A percentile compares a stretch with the other conserved stretches of the same genome.
phyloP scores from a whole-genome alignment of 2,888 invertebrate species.

The Andrena praecox region DNA sequence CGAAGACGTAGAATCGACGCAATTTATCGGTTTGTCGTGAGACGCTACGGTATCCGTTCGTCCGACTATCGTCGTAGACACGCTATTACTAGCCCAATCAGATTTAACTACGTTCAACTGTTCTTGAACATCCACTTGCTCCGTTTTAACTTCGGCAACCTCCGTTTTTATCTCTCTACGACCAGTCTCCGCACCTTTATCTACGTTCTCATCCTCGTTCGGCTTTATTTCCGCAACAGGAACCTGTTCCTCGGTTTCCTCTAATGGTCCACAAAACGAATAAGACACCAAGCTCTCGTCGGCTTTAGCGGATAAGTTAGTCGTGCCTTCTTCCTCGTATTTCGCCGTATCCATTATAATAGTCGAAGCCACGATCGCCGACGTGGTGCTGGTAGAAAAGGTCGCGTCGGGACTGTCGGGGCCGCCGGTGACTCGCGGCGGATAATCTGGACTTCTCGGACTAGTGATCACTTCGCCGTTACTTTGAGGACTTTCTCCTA shows the following conservation, averaged over 20 bases:
- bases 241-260: slow-evolving; percentile 43
- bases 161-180: slow-evolving; percentile 50
- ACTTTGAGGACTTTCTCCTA: slow-evolving; percentile 81
- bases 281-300: slow-evolving; percentile 53
- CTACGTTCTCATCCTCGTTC: slow-evolving; percentile 26
- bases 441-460: slow-evolving; percentile 83
- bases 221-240: slow-evolving; percentile 38
- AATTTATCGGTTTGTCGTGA: slow-evolving; percentile 47
- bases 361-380: slow-evolving; percentile 56
- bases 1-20: slow-evolving; percentile 46
- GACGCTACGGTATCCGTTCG: slow-evolving; percentile 4
- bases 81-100: slow-evolving; percentile 41
- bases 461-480: slow-evolving; percentile 78
- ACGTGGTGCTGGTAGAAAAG: slow-evolving; percentile 62
- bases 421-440: slow-evolving; percentile 78
- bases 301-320: slow-evolving; percentile 29
- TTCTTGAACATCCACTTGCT: slow-evolving; percentile 61
- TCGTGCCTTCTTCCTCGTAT: slow-evolving; percentile 52
- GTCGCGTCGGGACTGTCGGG: slow-evolving; percentile 76
- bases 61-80: slow-evolving; percentile 11
- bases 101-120: slow-evolving; percentile 40
- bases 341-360: slow-evolving; percentile 71
- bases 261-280: slow-evolving; percentile 35
- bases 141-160: slow-evolving; percentile 68
- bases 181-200: slow-evolving; percentile 43